phyloP scores from a whole-genome alignment of 2,888 invertebrate genomes.

The Rhagophthalmus giganteus region DNA sequence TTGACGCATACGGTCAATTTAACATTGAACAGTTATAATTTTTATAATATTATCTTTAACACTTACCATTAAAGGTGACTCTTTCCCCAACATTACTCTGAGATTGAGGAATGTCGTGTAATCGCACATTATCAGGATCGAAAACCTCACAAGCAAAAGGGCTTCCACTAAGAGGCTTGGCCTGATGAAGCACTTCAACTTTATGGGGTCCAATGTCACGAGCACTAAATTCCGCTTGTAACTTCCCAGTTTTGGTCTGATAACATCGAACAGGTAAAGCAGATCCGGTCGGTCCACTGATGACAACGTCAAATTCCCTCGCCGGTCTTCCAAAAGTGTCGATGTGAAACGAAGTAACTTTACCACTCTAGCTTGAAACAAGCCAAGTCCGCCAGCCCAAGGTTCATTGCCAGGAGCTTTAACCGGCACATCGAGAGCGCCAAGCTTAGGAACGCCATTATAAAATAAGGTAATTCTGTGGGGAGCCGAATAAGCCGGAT shows the following conservation, averaged over 20 bases:
- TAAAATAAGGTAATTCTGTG: conserved; percentile 85
- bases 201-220: conserved; percentile 69
- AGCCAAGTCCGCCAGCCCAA: conserved; percentile 73
- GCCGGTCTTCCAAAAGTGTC: conserved; percentile 84
- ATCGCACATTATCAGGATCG: conserved; percentile 80
- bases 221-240: conserved; percentile 91
- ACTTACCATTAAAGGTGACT: conserved; percentile 76
- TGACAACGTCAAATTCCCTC: conserved; percentile 88
- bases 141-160: conserved; percentile 93
- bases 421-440: conserved; percentile 59
- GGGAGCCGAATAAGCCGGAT: conserved; percentile 83
- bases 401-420: conserved; percentile 56
- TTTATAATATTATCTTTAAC: conserved; percentile 1
- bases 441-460: conserved; percentile 77
- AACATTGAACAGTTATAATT: too few relatives aligned
- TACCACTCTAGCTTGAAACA: conserved; percentile 82
- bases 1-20: too few relatives aligned
- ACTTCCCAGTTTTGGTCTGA: conserved; percentile 92
- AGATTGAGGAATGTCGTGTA: conserved; percentile 75
- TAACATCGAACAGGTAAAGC: conserved; percentile 72
- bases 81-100: conserved; percentile 81
- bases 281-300: conserved; percentile 58
- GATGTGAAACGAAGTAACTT: conserved; percentile 84
- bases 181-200: conserved; percentile 86
- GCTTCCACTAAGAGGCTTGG: conserved; percentile 88